Conservation (phyloP, 2,797 vertebrate genomes). For the Nyctalus aviator region DNA sequence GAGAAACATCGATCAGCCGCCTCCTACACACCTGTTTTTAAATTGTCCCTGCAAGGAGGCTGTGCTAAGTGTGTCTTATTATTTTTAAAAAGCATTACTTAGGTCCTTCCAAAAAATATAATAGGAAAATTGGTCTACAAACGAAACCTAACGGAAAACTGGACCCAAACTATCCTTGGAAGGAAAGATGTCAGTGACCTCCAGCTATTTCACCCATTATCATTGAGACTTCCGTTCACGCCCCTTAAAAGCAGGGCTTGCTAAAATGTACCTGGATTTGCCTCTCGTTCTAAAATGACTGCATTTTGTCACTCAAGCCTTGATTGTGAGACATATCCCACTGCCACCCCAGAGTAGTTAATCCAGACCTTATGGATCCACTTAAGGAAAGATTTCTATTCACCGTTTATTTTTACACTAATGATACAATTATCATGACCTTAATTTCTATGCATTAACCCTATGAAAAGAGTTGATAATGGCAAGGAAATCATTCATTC, state of each 20-base stretch:
- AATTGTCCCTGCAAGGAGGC: not conserved
- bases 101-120: not conserved
- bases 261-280: not conserved
- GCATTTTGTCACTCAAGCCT: too few species aligned
- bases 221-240: not conserved
- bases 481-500: not conserved
- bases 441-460: not conserved
- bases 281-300: not conserved
- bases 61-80: not conserved
- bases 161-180: not conserved
- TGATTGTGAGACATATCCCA: not conserved
- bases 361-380: too few species aligned
- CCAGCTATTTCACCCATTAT: not conserved
- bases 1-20: too few species aligned
- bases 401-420: not conserved
- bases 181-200: not conserved
- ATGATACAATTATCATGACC: not conserved
- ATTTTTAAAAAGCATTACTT: not conserved
- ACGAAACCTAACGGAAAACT: not conserved
- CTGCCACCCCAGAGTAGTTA: rapidly evolving
- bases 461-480: not conserved
- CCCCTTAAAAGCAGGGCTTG: not conserved
- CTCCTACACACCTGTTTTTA: not conserved
- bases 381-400: not conserved
- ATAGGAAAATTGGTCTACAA: not conserved